Evolutionary conservation across 2,113 vertebrate genomes (phyloP), one percentile per base, ranked within the genome.

Genomic region (Struthidea cinerea): DNA sequence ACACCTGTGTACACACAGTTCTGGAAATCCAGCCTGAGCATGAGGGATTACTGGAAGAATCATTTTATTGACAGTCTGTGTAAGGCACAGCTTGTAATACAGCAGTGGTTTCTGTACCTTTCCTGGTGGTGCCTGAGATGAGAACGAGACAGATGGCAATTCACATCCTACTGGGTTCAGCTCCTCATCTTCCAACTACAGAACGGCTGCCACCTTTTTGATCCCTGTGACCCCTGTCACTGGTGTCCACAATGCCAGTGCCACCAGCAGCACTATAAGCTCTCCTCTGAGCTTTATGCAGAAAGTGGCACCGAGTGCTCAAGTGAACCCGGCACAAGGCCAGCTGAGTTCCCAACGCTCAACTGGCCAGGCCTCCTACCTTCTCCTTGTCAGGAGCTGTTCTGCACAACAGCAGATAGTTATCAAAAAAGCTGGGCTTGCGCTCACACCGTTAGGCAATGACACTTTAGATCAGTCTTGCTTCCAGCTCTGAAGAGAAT

Each of bases 311-410:
- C 52, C 5, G 4, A 70, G 52, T 3, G 1, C 41, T 52, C 52
- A 13, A 28, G 32, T 3, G 4, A 87, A 46, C 11, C 63, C 6
- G 0, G 35, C 24, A 9, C 2, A 3, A 79, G n/a, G 33, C 26
- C 56, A 80, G 59, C 27, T 19, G 9, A 81, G 42, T 9, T 65
- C 56, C 44, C 42, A 33, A 0, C 0, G 4, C 28, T 41, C 35
- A 60, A 0, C 27, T 18, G 17, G 10, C 19, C 28, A 39, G 35
- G 33, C 49, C 76, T 61, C 13, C 24, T 18, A 46, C 32, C 17
- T 18, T 4, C 41, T 12, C 49, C 78, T 57, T 49, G 21, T 52
- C 53, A 60, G 65, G 39, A 71, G 57, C 44, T 76, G 28, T 2
- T 49, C 26, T 56, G 53, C 71, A 55, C 23, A 28, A n/a, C 2